phyloP scores from a whole-genome alignment of 2,113 vertebrate genomes.

The Serinus canaria region DNA sequence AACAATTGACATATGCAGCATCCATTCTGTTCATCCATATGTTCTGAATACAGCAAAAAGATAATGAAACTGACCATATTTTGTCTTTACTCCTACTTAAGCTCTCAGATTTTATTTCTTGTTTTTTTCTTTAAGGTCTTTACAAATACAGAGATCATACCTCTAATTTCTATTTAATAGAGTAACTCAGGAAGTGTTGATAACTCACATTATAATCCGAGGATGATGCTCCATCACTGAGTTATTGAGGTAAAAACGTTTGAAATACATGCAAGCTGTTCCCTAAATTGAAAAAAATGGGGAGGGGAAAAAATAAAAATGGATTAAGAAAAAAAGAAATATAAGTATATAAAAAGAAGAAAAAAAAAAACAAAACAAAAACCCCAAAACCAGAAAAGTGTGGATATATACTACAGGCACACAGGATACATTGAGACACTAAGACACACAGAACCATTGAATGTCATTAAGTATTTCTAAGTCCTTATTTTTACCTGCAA shows the following conservation, averaged over 20 bases:
- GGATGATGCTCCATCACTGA: slow-evolving; percentile 96
- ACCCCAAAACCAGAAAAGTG: not conserved
- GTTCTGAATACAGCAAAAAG: not conserved
- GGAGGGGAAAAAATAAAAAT: not conserved
- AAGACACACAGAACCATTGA: not conserved
- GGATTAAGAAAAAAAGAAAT: not conserved
- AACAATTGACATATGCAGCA: not conserved
- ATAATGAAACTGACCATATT: not conserved
- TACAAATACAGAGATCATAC: not conserved
- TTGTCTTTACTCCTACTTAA: not conserved
- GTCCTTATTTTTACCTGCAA: not conserved
- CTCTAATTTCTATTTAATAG: fast-evolving
- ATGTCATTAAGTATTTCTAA: not conserved
- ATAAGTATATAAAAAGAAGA: not conserved
- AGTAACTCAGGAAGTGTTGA: not conserved
- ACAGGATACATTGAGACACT: not conserved
- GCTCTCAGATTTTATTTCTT: not conserved
- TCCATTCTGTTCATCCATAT: not conserved
- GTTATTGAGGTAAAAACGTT: slow-evolving; percentile 96
- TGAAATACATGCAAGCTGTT: slow-evolving; percentile 93
- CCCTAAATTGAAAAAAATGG: slow-evolving; percentile 73
- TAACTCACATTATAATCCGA: slow-evolving; percentile 93
- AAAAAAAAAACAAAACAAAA: not conserved
- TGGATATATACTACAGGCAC: not conserved
- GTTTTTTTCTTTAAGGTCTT: not conserved